A percentile compares a stretch with the other conserved stretches of the same genome.
Evolutionary conservation across 2,888 invertebrate genomes (phyloP).

Genomic region (Cyrtodaria siliqua): DNA sequence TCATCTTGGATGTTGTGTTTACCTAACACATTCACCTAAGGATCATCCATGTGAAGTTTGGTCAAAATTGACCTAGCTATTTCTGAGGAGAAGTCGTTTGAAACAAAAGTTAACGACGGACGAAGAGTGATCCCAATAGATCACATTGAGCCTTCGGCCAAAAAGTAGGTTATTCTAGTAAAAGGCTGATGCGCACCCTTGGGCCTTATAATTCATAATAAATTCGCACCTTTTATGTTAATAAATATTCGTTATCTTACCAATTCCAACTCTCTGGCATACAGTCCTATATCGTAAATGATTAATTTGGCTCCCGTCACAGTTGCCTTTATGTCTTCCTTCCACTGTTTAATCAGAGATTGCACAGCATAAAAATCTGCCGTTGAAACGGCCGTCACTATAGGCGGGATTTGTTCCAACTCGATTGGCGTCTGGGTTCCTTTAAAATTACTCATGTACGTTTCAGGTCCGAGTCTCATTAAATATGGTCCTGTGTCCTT

Average conservation of each 20-base stretch:
- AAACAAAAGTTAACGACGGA: no score
- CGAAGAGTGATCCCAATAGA: no score
- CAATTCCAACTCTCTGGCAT: slow-evolving; percentile 65
- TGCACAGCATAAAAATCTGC: slow-evolving; percentile 74
- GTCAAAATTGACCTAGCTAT: no score
- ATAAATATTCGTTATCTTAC: slow-evolving; percentile 59
- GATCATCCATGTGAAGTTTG: no score
- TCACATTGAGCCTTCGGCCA: no score
- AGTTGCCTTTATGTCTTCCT: slow-evolving; percentile 58
- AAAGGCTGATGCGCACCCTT: no score
- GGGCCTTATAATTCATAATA: no score
- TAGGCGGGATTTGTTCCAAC: slow-evolving; percentile 63
- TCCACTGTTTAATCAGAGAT: slow-evolving; percentile 70
- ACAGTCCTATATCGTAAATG: slow-evolving; percentile 77
- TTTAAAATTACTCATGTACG: slow-evolving; percentile 56
- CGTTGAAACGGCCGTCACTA: slow-evolving; percentile 76
- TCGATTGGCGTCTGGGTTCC: slow-evolving; percentile 66
- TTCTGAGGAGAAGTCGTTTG: no score
- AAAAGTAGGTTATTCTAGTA: no score
- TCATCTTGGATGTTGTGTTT: no score
- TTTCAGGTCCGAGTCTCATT: slow-evolving; percentile 67
- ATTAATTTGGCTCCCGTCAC: slow-evolving; percentile 66
- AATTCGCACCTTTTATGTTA: no score
- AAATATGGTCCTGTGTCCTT: slow-evolving; percentile 76
- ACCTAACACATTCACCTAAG: no score